Percentiles rank a stretch among this genome's conserved stretches.
These are phyloP conservation scores for Pararge aegeria DNA, from an alignment of 1,140 invertebrate species.

Conservation along the genomic window DNA sequence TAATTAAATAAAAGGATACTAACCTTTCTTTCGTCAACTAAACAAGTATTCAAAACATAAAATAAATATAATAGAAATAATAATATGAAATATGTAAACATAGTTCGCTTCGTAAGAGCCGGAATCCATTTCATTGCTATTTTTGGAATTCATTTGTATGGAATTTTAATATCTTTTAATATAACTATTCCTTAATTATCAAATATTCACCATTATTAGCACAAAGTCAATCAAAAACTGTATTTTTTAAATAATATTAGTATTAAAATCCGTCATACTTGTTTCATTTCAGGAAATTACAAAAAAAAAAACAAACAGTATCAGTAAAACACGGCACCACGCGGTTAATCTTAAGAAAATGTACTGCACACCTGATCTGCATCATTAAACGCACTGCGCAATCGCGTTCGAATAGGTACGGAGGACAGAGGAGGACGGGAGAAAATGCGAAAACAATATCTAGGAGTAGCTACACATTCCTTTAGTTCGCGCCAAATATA, in stretches of 20 bases:
- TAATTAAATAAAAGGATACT: slow-evolving; percentile 22
- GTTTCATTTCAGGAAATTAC: background rate
- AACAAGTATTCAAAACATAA: slow-evolving; percentile 69
- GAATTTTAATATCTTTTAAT: slow-evolving; percentile 8
- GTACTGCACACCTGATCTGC: slow-evolving; percentile 32
- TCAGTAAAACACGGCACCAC: slow-evolving; percentile 18
- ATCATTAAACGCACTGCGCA: slow-evolving; percentile 37
- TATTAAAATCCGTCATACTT: background rate
- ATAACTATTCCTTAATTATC: slow-evolving; percentile 8
- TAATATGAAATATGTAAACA: slow-evolving; percentile 70
- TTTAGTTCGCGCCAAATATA: slow-evolving; percentile 35
- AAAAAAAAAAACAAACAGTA: background rate
- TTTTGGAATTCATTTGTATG: slow-evolving; percentile 58
- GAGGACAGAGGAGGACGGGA: slow-evolving; percentile 12
- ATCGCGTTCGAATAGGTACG: slow-evolving; percentile 20
- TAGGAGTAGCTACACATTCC: slow-evolving; percentile 19
- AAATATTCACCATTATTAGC: slow-evolving; percentile 9
- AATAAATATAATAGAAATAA: slow-evolving; percentile 74
- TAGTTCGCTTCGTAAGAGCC: slow-evolving; percentile 62
- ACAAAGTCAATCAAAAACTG: background rate
- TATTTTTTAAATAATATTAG: background rate
- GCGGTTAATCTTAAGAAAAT: slow-evolving; percentile 28
- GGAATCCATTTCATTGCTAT: slow-evolving; percentile 68
- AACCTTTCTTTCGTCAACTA: slow-evolving; percentile 71
- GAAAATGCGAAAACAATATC: slow-evolving; percentile 28